Evolutionary conservation across 2,888 invertebrate species (phyloP), one percentile per base, ranked within the genome.

Genomic region (Hedya salicella): DNA sequence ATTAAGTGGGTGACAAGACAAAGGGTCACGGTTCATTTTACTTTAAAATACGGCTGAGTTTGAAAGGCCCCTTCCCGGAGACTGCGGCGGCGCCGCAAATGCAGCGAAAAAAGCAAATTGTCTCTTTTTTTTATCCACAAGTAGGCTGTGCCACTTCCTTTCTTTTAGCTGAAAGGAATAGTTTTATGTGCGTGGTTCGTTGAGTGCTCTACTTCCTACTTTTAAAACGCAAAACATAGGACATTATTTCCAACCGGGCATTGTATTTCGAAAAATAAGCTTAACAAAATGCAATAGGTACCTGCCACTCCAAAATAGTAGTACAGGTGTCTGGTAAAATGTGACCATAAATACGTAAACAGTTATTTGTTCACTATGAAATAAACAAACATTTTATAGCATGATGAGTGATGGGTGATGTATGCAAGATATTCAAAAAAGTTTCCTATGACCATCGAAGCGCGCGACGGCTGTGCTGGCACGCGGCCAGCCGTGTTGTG

Each of bases 81-180:
- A 50, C 32, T 44, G 57, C 39, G 57, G 50, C 42, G 50, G 16
- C 42, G 46, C 52, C 52, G 52, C 52, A 39, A 50, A 46, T 39
- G 52, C 50, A 44, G 17, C 59, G 59, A 9, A 65, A 52, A 65
- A 59, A 65, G 59, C 52, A 46, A 65, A 64, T 52, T 65, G 46
- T 65, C 65, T 44, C 13, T 53, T 52, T 65, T 39, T 19, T 30
- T 48, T 59, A 9, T 39, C 17, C n/a, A 39, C 46, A 65, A 52
- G 40, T 49, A 57, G 63, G 56, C 32, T 39, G 40, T 52, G 59
- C 44, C 52, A 46, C 39, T 62, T 54, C 30, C 52, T 32, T 61
- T 48, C 40, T 30, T 48, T 25, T 44, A 48, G 48, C 21, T 48
- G 11, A 14, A 39, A 36, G 21, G 17, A 36, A 53, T 36, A 14